Evolutionary conservation across 2,113 vertebrate species (phyloP).

Genomic region (Larimichthys polyactis): DNA sequence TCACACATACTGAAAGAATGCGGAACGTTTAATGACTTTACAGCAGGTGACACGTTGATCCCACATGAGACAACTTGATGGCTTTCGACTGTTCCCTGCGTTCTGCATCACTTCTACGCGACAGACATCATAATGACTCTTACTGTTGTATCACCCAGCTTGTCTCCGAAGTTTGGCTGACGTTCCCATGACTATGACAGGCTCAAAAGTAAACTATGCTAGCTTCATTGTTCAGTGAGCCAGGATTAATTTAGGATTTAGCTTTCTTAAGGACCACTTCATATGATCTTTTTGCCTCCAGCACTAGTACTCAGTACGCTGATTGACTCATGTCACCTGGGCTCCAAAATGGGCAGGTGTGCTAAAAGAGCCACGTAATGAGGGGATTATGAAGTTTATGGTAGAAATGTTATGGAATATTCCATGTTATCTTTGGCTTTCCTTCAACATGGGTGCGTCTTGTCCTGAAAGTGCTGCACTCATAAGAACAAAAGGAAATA

Average conservation of each 20-base stretch:
- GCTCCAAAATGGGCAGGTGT: not conserved
- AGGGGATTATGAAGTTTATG: not conserved
- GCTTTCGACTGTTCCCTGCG: conserved; percentile 7
- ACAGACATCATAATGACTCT: conserved; percentile 18
- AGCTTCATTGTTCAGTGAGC: conserved; percentile 26
- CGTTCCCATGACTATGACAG: conserved; percentile 19
- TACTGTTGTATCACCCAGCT: not conserved
- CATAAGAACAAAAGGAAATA: conserved; percentile 27
- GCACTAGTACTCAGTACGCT: not conserved
- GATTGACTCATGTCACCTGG: not conserved
- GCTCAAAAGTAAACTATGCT: not conserved
- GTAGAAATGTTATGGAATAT: conserved; percentile 29
- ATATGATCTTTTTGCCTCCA: not conserved
- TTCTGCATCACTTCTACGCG: not conserved
- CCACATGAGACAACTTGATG: conserved; percentile 40
- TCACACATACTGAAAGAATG: conserved; percentile 11
- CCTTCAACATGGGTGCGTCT: conserved; percentile 48
- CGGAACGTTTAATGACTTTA: not conserved
- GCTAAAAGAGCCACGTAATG: not conserved
- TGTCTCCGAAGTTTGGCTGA: not conserved
- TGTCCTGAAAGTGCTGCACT: not conserved
- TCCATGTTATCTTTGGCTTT: conserved; percentile 34
- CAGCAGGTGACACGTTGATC: not conserved
- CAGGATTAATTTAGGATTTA: conserved; percentile 23
- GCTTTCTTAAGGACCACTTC: not conserved